Evolutionary conservation across 1,140 invertebrate species (phyloP).

Genomic region (Zaprionus taronus): DNA sequence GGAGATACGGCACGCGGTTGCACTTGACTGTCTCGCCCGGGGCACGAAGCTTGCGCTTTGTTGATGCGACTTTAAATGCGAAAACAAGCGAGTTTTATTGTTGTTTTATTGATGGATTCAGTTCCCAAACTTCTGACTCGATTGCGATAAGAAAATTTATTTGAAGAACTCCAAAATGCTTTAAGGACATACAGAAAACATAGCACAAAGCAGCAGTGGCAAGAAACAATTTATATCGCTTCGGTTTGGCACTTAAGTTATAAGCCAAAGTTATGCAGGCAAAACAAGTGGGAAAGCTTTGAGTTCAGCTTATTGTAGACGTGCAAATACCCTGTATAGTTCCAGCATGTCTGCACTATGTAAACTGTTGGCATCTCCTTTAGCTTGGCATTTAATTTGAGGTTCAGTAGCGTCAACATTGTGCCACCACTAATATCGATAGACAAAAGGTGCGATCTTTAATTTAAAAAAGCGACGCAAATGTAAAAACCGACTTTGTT

Average conservation of each 20-base stretch:
- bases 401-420: too few species aligned
- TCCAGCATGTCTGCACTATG: too few species aligned
- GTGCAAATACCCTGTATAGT: background rate
- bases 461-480: too few species aligned
- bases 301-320: background rate
- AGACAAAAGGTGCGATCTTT: too few species aligned
- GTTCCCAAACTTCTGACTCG: background rate
- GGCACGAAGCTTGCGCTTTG: slow-evolving; percentile 34
- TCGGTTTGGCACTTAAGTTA: slow-evolving; percentile 15
- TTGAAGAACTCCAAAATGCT: background rate
- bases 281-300: background rate
- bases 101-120: slow-evolving; percentile 23
- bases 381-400: too few species aligned
- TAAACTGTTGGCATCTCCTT: too few species aligned
- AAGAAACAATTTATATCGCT: slow-evolving; percentile 19
- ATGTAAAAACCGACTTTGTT: too few species aligned
- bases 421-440: too few species aligned
- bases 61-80: slow-evolving; percentile 31
- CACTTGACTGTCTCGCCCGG: slow-evolving; percentile 44
- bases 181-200: background rate
- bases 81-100: slow-evolving; percentile 26
- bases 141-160: slow-evolving; percentile 9
- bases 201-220: background rate
- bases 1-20: slow-evolving; percentile 60
- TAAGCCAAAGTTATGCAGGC: slow-evolving; percentile 25